Evolutionary conservation across 2,797 vertebrate genomes (phyloP), one percentile per base, ranked within the genome.

Genomic region (Trichosurus vulpecula): DNA sequence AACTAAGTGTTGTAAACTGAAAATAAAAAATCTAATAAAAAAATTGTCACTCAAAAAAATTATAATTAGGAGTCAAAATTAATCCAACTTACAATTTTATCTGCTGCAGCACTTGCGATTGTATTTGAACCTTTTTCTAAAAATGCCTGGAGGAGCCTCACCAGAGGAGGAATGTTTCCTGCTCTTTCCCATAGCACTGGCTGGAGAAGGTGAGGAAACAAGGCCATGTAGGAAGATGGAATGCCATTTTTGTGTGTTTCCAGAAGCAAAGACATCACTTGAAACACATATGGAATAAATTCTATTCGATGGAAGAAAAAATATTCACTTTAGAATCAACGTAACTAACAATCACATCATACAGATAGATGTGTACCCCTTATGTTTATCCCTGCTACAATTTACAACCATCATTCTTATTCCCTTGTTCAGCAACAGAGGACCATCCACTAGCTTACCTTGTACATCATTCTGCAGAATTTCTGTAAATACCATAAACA

Each of bases 181-280:
- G 99, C 99, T 93, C 99, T 98, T 57, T 99, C 99, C 99, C 99
- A 99, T 16, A 99, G 98, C 0, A 99, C 98, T 2, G 99, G 99
- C 99, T 99, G 99, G 31, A 99, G 99, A 56, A 99, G 99, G 97
- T 99, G 99, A 66, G 99, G 99, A 98, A 99, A 99, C 95, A 99
- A 98, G 1, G 99, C 99, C 99, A 99, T 99, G 91, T 99, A 99
- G 87, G 99, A 99, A 0, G 99, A 98, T 0, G 99, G 99, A 95
- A 99, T 99, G 90, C 99, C 99, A 98, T 98, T 99, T 97, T 99
- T 99, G 98, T 99, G 99, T 98, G 99, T 99, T 98, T 99, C 99
- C 90, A 99, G 98, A 91, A 99, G 99, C n/a, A 99, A 98, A 87
- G 99, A 99, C 99, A 99, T 99, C 98, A 99, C 99, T 99, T 99